Percentiles rank a stretch among this genome's conserved stretches.
phyloP scores from a whole-genome alignment of 2,888 invertebrate genomes.

The Drosophila rubida region DNA sequence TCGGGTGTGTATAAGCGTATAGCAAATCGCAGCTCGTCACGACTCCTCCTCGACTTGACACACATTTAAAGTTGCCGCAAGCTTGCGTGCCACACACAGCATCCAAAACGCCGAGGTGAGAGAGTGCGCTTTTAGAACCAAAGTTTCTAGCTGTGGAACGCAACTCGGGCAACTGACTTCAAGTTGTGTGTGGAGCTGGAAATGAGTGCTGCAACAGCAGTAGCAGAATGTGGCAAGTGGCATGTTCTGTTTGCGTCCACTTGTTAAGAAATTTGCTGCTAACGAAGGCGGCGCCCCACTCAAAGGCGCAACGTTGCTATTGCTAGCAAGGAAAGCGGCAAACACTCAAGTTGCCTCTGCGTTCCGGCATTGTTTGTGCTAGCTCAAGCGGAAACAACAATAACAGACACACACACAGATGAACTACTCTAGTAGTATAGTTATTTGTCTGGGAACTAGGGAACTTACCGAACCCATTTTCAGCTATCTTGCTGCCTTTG shows the following conservation, averaged over 20 bases:
- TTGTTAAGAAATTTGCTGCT: slow-evolving; percentile 71
- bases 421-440: background rate
- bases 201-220: background rate
- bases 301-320: slow-evolving; percentile 31
- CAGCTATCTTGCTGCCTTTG: background rate
- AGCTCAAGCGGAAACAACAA: slow-evolving; percentile 10
- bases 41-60: slow-evolving; percentile 65
- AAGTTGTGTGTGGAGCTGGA: slow-evolving; percentile 33
- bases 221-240: slow-evolving; percentile 9
- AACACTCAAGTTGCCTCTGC: slow-evolving; percentile 13
- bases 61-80: slow-evolving; percentile 56
- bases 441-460: background rate
- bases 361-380: slow-evolving; percentile 35
- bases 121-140: slow-evolving; percentile 38
- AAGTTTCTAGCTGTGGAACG: slow-evolving; percentile 46
- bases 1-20: slow-evolving; percentile 46
- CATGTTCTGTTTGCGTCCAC: slow-evolving; percentile 61
- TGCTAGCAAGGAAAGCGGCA: slow-evolving; percentile 28
- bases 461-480: slow-evolving; percentile 26
- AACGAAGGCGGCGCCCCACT: slow-evolving; percentile 72
- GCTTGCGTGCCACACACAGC: slow-evolving; percentile 61
- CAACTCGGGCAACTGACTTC: slow-evolving; percentile 27
- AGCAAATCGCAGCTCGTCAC: slow-evolving; percentile 4
- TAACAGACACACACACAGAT: background rate
- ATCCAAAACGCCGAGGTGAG: slow-evolving; percentile 35